Conservation (phyloP, 2,113 vertebrate species). For the Cyanistes caeruleus region DNA sequence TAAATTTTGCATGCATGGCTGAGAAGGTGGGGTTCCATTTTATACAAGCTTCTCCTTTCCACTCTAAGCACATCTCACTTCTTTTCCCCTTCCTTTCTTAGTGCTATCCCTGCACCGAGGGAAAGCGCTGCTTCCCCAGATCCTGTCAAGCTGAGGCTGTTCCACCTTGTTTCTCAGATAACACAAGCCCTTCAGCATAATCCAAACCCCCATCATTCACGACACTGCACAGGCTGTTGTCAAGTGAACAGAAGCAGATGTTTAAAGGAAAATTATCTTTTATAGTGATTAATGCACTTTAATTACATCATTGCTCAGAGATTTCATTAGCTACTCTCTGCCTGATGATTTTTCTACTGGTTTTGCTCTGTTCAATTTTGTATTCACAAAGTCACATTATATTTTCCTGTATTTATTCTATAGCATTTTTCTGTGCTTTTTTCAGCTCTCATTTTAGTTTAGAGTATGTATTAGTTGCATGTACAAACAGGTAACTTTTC, state of each 20-base stretch:
- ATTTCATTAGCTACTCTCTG: slow-evolving; percentile 10
- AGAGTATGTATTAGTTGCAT: background rate
- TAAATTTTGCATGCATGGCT: background rate
- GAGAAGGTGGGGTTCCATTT: background rate
- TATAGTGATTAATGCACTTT: slow-evolving; percentile 58
- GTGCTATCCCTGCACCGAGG: background rate
- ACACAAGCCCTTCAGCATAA: slow-evolving; percentile 34
- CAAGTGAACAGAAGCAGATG: slow-evolving; percentile 67
- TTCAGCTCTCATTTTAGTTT: background rate
- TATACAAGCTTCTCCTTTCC: background rate
- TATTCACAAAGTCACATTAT: background rate
- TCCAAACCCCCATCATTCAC: background rate
- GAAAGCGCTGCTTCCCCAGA: background rate
- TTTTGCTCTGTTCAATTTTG: slow-evolving; percentile 6
- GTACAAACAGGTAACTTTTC: slow-evolving; percentile 30
- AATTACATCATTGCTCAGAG: slow-evolving; percentile 57
- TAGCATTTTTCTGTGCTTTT: background rate
- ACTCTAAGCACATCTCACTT: background rate
- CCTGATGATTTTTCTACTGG: slow-evolving; percentile 15
- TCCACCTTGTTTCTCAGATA: slow-evolving; percentile 24
- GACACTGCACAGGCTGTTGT: slow-evolving; percentile 50
- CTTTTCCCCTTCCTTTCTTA: background rate
- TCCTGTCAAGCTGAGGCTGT: background rate
- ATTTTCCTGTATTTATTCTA: background rate
- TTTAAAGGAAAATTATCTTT: slow-evolving; percentile 58